These are phyloP conservation scores for Germaria angustata DNA, from an alignment of 2,888 invertebrate genomes.

Conservation along the genomic window DNA sequence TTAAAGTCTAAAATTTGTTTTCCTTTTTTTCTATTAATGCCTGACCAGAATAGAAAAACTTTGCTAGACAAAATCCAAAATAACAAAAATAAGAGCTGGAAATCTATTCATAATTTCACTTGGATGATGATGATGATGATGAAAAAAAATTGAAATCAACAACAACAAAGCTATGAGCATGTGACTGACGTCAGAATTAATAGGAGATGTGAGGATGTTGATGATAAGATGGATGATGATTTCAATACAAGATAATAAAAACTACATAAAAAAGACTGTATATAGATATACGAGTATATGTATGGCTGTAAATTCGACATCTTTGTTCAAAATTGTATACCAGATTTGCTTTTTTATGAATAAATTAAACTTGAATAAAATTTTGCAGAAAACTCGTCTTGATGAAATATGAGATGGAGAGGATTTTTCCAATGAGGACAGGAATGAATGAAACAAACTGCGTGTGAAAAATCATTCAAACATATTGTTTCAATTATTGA, in stretches of 20 bases:
- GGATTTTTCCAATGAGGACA: no score
- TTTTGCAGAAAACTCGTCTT: no score
- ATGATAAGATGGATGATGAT: slow-evolving; percentile 37
- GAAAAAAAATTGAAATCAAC: background rate
- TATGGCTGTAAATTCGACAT: background rate
- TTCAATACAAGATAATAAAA: slow-evolving; percentile 32
- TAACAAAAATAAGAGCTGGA: slow-evolving; percentile 41
- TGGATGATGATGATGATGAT: background rate
- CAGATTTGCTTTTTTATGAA: slow-evolving; percentile 5
- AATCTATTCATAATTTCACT: slow-evolving; percentile 47
- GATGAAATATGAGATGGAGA: no score
- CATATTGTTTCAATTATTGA: no score
- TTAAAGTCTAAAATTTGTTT: background rate
- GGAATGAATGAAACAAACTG: no score
- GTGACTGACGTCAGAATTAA: slow-evolving; percentile 58
- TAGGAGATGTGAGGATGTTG: slow-evolving; percentile 43
- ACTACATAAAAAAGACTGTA: background rate
- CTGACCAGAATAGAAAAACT: background rate
- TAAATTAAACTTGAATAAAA: background rate
- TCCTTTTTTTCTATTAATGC: background rate
- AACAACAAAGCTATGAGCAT: slow-evolving; percentile 5
- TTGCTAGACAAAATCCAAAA: slow-evolving; percentile 24
- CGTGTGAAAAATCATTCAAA: no score
- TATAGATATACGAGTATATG: background rate
- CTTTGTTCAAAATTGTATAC: slow-evolving; percentile 18